Base-by-base conservation (phyloP, 2,797 vertebrate genomes). In the Morelia viridis region DNA sequence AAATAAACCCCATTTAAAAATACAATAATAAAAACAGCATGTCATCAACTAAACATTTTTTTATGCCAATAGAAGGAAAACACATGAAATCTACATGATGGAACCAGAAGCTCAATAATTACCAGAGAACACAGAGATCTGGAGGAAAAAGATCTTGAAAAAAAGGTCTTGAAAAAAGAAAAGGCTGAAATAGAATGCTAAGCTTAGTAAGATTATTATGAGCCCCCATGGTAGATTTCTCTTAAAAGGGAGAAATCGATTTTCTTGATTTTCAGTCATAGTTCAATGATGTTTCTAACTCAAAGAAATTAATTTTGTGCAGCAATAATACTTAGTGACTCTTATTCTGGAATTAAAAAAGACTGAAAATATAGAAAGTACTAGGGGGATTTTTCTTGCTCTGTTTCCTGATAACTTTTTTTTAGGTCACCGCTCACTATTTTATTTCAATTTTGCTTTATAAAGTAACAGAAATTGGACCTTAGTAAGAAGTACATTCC, bases 391-490 rank as follows among this genome's bases (percentile, higher is more conserved):
- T 88, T 92, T 56, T 83, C 57, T 62, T 83, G 1, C 58, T 83
- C 56, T 87, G 26, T 94, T 94, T 95, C 87, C 84, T 94, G 64
- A 28, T 10, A 80, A 50, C 65, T 31, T 0, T 0, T 31, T 50
- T 35, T 35, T 58, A 26, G 5, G 28, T 87, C 92, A 88, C 71
- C 88, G 13, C 90, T 64, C 0, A 0, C 0, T 22, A 31, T 56
- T 83, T 83, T 22, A 91, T 93, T 92, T 93, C 88, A 83, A 56
- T 0, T 0, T 4, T 92, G 85, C 90, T 91, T 91, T 92, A 76
- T 50, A 15, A 46, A 0, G 85, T 90, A 62, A 83, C 35, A 64
- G 22, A 91, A 93, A 88, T 53, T 84, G 71, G 88, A 90, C 90
- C 56, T 86, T 28, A 0, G 2, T 26, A 53, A 84, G 60, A 88